A percentile compares a stretch with the other conserved stretches of the same genome.
Evolutionary conservation across 2,113 vertebrate genomes (phyloP).

Genomic region (Polyodon spathula): DNA sequence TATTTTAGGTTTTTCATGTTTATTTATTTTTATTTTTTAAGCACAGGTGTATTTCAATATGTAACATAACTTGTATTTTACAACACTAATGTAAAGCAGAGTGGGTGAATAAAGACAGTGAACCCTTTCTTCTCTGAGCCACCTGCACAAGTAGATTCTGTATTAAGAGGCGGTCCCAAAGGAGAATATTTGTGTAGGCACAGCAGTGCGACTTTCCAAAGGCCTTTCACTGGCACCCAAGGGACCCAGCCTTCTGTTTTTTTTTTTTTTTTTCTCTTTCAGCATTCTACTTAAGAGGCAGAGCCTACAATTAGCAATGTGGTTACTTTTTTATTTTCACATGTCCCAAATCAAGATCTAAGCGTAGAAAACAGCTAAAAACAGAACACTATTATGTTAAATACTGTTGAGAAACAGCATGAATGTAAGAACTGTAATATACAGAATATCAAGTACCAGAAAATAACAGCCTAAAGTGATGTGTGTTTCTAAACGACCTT

Average conservation of each 20-base stretch:
- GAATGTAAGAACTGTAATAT: too few relatives aligned
- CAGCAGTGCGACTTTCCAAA: slow-evolving; percentile 5
- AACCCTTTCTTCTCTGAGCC: slow-evolving; percentile 16
- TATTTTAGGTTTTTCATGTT: too few relatives aligned
- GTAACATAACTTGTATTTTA: background rate
- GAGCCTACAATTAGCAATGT: background rate
- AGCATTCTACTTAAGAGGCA: slow-evolving; percentile 1
- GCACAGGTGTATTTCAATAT: background rate
- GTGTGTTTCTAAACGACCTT: slow-evolving; percentile 8
- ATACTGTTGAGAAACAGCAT: too few relatives aligned
- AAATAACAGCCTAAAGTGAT: too few relatives aligned
- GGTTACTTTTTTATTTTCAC: background rate
- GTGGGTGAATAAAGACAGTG: slow-evolving; percentile 10
- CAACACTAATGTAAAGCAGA: background rate
- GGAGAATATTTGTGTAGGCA: background rate
- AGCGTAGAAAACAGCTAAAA: too few relatives aligned
- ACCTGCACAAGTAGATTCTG: slow-evolving; percentile 18
- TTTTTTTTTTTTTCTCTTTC: background rate
- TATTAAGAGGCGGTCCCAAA: background rate
- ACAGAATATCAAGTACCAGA: too few relatives aligned
- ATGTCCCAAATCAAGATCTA: too few relatives aligned
- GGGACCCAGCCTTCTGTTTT: background rate
- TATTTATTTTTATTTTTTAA: background rate
- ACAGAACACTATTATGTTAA: too few relatives aligned
- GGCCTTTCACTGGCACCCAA: slow-evolving; percentile 12